Evolutionary conservation across 2,113 vertebrate species (phyloP).

Genomic region (Odocoileus hemionus): DNA sequence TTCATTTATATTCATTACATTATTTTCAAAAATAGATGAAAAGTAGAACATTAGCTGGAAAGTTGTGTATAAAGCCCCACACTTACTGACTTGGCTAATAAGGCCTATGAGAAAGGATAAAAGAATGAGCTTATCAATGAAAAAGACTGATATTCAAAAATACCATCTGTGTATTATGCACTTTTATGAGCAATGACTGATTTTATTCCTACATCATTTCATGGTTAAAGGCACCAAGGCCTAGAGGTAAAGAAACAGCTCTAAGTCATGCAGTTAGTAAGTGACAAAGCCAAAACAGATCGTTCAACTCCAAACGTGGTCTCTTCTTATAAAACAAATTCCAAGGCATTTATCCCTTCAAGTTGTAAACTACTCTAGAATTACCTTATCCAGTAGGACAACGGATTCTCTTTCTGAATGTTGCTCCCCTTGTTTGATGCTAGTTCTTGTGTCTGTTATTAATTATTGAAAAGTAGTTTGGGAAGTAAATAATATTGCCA

Average conservation of each 20-base stretch:
- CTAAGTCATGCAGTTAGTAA: not conserved
- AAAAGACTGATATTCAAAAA: not conserved
- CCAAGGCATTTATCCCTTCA: not conserved
- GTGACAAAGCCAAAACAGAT: not conserved
- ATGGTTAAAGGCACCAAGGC: not conserved
- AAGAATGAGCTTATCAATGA: not conserved
- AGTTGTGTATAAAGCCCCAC: not conserved
- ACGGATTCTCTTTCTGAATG: not conserved
- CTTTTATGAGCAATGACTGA: not conserved
- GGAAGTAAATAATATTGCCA: not conserved
- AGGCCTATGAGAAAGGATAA: not conserved
- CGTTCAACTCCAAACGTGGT: not conserved
- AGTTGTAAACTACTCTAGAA: not conserved
- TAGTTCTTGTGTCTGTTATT: not conserved
- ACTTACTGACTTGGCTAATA: not conserved
- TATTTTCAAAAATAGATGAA: slow-evolving; percentile 41
- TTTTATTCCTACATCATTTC: not conserved
- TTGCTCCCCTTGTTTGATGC: not conserved
- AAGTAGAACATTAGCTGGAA: not conserved
- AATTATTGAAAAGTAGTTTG: not conserved
- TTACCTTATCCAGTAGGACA: not conserved
- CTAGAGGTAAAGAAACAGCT: not conserved
- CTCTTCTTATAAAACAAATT: not conserved
- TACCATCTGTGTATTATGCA: not conserved
- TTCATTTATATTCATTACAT: slow-evolving; percentile 6